Evolutionary conservation across 37 sponge, comb jelly and placozoan genomes (phyloP), one percentile per base, ranked within the genome.

Genomic region (Axinella damicornis): DNA sequence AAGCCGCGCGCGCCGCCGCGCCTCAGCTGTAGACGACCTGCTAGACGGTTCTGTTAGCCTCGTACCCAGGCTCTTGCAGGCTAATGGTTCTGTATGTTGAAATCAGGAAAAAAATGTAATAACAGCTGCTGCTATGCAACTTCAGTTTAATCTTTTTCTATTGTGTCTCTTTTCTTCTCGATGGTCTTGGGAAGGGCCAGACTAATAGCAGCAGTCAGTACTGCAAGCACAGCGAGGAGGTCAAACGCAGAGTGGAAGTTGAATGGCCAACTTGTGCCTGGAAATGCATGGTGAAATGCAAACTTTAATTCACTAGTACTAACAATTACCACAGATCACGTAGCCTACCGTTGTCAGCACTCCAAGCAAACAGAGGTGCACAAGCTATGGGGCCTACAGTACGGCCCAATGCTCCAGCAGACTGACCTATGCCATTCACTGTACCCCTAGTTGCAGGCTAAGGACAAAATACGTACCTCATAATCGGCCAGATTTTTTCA

Each of bases 181-280:
- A 90, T 88, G 35, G 73, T 76, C 72, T 83, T 86, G 5, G 94
- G 94, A 25, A 92, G 81, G 2, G 74, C 38, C 37, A 90, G 81
- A 25, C 71, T 66, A 34, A 93, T 16, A 31, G 93, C 11, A 1
- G 81, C 33, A 0, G 62, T 35, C 1, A 33, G 32, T 9, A 90
- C 41, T 21, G 74, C n/a, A 2, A 87, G n/a, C 40, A 80, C 41
- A 30, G 76, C 77, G 41, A 79, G 17, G 0, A 90, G 16, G 37
- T 82, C 74, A 77, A 93, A 96, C 64, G 83, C 62, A 28, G 93
- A 90, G 71, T 96, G 93, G 61, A 84, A 85, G 66, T 96, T 93
- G 21, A 96, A 39, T 2, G 96, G 96, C 90, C 89, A 96, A 15
- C 82, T 70, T 46, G 56, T 57, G 20, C 88, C 95, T 94, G 68